These are phyloP conservation scores for Pica pica DNA, from an alignment of 2,113 vertebrate genomes.

Conservation along the genomic window DNA sequence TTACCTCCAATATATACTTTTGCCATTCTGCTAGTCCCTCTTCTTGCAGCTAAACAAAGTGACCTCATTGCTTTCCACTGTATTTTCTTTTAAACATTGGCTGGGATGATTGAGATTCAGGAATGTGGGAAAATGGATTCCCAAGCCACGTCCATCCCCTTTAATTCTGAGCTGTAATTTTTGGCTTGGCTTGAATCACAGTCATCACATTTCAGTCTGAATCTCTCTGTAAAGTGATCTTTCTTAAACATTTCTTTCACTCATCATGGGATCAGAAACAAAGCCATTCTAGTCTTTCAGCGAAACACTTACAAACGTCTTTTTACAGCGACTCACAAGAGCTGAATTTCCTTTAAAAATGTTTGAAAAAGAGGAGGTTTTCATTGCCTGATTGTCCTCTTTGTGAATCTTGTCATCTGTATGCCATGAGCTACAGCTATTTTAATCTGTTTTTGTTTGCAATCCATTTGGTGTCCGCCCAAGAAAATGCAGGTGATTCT, in stretches of 20 bases:
- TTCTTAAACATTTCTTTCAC: slow-evolving; percentile 82
- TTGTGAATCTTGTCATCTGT: slow-evolving; percentile 93
- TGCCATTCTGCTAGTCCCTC: slow-evolving; percentile 20
- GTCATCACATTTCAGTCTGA: slow-evolving; percentile 80
- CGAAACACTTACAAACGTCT: slow-evolving; percentile 78
- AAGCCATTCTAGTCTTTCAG: slow-evolving; percentile 81
- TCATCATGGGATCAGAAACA: slow-evolving; percentile 83
- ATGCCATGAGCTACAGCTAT: slow-evolving; percentile 83
- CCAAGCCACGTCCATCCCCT: slow-evolving; percentile 76
- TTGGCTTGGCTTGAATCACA: slow-evolving; percentile 82
- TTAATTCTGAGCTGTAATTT: slow-evolving; percentile 81
- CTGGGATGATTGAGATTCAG: slow-evolving; percentile 80
- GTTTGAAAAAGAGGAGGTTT: slow-evolving; percentile 82
- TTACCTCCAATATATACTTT: slow-evolving; percentile 51
- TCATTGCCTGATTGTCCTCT: slow-evolving; percentile 80
- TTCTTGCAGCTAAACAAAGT: slow-evolving; percentile 71
- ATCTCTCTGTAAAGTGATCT: slow-evolving; percentile 80
- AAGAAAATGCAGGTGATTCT: slow-evolving; percentile 89
- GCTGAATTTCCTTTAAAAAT: slow-evolving; percentile 86
- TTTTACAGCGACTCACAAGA: slow-evolving; percentile 79
- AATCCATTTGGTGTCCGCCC: slow-evolving; percentile 80
- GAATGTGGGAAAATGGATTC: slow-evolving; percentile 82
- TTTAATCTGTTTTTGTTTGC: slow-evolving; percentile 83
- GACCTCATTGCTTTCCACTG: slow-evolving; percentile 81
- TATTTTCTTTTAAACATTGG: slow-evolving; percentile 75